Percentiles rank a stretch among this genome's conserved stretches.
Evolutionary conservation across 2,888 invertebrate species (phyloP).

Genomic region (Coelinius sp.): DNA sequence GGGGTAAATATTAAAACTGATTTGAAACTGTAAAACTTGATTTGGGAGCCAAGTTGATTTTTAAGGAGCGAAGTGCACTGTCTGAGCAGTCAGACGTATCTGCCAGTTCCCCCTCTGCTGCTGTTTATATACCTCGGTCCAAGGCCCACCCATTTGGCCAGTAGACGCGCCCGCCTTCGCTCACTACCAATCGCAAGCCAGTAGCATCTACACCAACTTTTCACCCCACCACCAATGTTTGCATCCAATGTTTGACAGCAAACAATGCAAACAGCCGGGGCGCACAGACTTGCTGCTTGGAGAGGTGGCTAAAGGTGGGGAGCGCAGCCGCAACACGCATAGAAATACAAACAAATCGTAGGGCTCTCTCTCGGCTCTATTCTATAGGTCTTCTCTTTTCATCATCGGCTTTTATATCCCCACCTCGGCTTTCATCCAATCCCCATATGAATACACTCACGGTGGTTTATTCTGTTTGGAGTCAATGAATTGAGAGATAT

Average conservation of each 20-base stretch:
- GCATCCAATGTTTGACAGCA: constrained; percentile 67
- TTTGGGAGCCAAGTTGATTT: not conserved
- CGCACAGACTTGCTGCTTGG: constrained; percentile 40
- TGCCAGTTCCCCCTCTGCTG: constrained; percentile 51
- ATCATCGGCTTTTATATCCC: constrained; percentile 12
- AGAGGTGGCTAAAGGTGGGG: constrained; percentile 49
- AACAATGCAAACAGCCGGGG: constrained; percentile 63
- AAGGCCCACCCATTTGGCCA: constrained; percentile 43
- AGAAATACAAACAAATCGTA: constrained; percentile 62
- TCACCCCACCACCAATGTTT: constrained; percentile 56
- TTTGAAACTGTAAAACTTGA: not conserved
- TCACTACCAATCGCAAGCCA: constrained; percentile 40
- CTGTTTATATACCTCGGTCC: constrained; percentile 51
- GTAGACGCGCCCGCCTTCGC: constrained; percentile 41
- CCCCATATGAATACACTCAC: not conserved
- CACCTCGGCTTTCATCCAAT: constrained; percentile 7
- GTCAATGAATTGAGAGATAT: constrained; percentile 29
- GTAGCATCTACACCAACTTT: not conserved
- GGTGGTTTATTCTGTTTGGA: constrained; percentile 7
- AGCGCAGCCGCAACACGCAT: constrained; percentile 63
- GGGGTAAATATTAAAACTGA: not conserved
- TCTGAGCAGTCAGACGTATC: constrained; percentile 53
- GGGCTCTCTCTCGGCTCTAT: constrained; percentile 27
- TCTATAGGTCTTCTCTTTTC: not conserved
- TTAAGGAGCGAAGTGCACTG: constrained; percentile 42